Percentiles rank a stretch among this genome's conserved stretches.
These are phyloP conservation scores for Pachymerium ferrugineum DNA, from an alignment of 2,888 invertebrate genomes.

Conservation along the genomic window DNA sequence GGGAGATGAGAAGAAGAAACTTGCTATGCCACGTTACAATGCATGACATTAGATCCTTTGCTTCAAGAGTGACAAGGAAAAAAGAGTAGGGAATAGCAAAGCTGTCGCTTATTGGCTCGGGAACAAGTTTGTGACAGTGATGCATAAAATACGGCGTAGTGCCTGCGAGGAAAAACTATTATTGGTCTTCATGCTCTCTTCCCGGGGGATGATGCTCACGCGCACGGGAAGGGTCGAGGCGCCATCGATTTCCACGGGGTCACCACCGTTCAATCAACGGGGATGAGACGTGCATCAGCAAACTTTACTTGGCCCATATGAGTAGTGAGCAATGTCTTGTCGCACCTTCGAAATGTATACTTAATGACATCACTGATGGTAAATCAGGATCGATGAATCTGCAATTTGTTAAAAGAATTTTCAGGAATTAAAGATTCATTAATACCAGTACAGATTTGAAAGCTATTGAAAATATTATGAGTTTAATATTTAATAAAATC, in stretches of 20 bases:
- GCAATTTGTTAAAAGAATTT: no score
- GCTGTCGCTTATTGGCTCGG: slow-evolving; percentile 27
- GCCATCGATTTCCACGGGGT: slow-evolving; percentile 25
- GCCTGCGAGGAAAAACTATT: slow-evolving; percentile 27
- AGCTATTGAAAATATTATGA: no score
- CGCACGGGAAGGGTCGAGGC: slow-evolving; percentile 27
- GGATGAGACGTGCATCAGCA: slow-evolving; percentile 7
- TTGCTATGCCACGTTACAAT: slow-evolving; percentile 13
- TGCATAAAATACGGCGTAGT: slow-evolving; percentile 22
- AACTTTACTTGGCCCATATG: slow-evolving; percentile 16
- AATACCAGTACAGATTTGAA: no score
- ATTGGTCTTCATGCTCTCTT: slow-evolving; percentile 25
- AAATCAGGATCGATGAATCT: no score
- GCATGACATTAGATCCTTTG: slow-evolving; percentile 22
- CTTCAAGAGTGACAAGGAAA: slow-evolving; percentile 22
- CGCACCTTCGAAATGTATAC: no score
- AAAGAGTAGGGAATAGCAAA: slow-evolving; percentile 4
- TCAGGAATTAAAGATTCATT: no score
- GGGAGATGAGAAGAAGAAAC: slow-evolving; percentile 8
- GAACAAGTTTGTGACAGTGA: slow-evolving; percentile 24
- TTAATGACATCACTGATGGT: no score
- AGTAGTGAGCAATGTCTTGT: neutral
- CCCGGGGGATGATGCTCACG: slow-evolving; percentile 24
- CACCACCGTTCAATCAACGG: slow-evolving; percentile 27
- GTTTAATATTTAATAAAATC: no score